Percentiles rank a stretch among this genome's conserved stretches.
These are phyloP conservation scores for Tubulanus polymorphus DNA, from an alignment of 2,888 invertebrate species.

Conservation along the genomic window DNA sequence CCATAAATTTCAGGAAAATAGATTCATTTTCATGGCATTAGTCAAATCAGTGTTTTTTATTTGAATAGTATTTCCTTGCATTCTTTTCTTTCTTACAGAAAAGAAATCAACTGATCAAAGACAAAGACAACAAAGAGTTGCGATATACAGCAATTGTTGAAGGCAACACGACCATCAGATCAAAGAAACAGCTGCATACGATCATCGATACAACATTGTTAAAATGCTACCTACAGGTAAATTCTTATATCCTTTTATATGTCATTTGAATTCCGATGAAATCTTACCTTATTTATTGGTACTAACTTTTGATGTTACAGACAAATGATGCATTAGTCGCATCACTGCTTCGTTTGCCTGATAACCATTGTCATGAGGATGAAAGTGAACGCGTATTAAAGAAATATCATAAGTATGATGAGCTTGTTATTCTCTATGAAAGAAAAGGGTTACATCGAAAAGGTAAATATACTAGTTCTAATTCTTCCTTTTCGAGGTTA, in stretches of 20 bases:
- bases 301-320: conserved; percentile 59
- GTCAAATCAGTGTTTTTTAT: no score
- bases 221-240: conserved; percentile 91
- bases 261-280: no score
- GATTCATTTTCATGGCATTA: no score
- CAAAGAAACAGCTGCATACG: conserved; percentile 70
- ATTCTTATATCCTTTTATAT: conserved; percentile 10
- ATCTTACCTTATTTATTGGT: no score
- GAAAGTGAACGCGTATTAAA: conserved; percentile 88
- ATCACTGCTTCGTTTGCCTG: conserved; percentile 76
- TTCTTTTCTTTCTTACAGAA: conserved; percentile 43
- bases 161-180: conserved; percentile 55
- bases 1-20: no score
- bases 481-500: background rate
- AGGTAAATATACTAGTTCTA: conserved; percentile 46
- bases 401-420: conserved; percentile 82
- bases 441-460: conserved; percentile 88
- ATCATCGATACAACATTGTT: conserved; percentile 95
- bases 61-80: no score
- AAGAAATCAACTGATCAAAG: conserved; percentile 45
- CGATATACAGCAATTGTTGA: conserved; percentile 49
- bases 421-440: conserved; percentile 92
- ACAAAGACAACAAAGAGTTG: conserved; percentile 35
- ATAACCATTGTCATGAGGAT: conserved; percentile 84
- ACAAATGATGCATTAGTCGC: conserved; percentile 94